Conservation (phyloP, 2,888 invertebrate genomes). For the Drosophila koepferae region DNA sequence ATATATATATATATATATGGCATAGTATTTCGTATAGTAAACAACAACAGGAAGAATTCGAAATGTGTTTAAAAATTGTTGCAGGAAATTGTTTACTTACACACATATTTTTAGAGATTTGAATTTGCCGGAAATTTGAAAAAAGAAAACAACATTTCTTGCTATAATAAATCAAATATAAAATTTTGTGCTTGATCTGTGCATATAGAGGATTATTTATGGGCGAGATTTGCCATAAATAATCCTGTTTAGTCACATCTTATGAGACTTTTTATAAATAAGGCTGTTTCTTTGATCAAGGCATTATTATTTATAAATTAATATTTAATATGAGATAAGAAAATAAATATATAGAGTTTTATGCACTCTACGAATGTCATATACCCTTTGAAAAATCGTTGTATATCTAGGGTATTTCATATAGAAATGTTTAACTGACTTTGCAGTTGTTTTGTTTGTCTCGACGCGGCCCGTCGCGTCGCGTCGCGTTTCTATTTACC, state of each 20-base stretch:
- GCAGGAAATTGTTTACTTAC: slow-evolving; percentile 11
- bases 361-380: neutral
- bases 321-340: neutral
- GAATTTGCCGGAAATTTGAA: slow-evolving; percentile 19
- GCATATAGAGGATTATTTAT: neutral
- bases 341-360: neutral
- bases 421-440: slow-evolving; percentile 41
- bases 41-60: slow-evolving; percentile 34
- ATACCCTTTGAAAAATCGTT: too few relatives aligned
- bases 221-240: neutral
- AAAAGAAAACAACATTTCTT: neutral
- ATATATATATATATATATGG: neutral
- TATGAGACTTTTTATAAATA: neutral
- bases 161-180: slow-evolving; percentile 5
- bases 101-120: slow-evolving; percentile 2
- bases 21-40: slow-evolving; percentile 19
- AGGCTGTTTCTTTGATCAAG: neutral
- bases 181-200: neutral
- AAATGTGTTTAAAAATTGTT: slow-evolving; percentile 5
- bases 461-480: slow-evolving; percentile 20
- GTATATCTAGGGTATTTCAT: neutral
- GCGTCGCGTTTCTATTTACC: slow-evolving; percentile 28
- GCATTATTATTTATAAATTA: neutral
- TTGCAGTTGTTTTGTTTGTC: slow-evolving; percentile 44
- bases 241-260: neutral